Percentiles rank a stretch among this genome's conserved stretches.
These are phyloP conservation scores for Poecilobothrus nobilitatus DNA, from an alignment of 2,888 invertebrate species.

Conservation along the genomic window DNA sequence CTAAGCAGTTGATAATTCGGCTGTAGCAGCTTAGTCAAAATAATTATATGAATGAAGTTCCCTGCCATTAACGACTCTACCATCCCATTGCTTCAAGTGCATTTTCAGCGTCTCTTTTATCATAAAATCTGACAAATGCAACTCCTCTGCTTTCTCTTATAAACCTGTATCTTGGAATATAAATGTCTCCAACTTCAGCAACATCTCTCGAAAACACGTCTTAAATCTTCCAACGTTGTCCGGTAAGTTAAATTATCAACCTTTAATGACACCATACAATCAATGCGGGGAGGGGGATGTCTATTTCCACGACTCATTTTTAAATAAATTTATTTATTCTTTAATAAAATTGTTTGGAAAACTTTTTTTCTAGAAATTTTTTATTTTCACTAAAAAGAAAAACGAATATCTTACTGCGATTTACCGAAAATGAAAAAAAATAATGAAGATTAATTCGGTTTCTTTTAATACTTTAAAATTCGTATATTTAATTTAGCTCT, in stretches of 20 bases:
- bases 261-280: slow-evolving; percentile 94
- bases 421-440: too few species aligned
- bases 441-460: too few species aligned
- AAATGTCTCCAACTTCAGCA: slow-evolving; percentile 99
- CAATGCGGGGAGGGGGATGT: slow-evolving; percentile 86
- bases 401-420: too few species aligned
- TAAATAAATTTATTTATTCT: not conserved
- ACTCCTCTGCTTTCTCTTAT: slow-evolving; percentile 97
- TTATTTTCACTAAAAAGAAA: too few species aligned
- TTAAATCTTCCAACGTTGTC: slow-evolving; percentile 92
- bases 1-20: too few species aligned
- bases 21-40: too few species aligned
- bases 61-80: slow-evolving; percentile 92
- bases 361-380: too few species aligned
- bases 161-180: slow-evolving; percentile 89
- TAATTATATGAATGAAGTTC: too few species aligned
- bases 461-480: too few species aligned
- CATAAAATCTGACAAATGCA: slow-evolving; percentile 94
- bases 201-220: slow-evolving; percentile 89
- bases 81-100: slow-evolving; percentile 96
- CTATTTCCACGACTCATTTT: slow-evolving; percentile 30
- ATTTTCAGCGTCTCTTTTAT: slow-evolving; percentile 95
- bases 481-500: too few species aligned
- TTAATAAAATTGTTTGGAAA: too few species aligned
- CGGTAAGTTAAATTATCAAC: slow-evolving; percentile 95